These are phyloP conservation scores for Yasuhikotakia modesta DNA, from an alignment of 2,797 vertebrate species.

Conservation along the genomic window DNA sequence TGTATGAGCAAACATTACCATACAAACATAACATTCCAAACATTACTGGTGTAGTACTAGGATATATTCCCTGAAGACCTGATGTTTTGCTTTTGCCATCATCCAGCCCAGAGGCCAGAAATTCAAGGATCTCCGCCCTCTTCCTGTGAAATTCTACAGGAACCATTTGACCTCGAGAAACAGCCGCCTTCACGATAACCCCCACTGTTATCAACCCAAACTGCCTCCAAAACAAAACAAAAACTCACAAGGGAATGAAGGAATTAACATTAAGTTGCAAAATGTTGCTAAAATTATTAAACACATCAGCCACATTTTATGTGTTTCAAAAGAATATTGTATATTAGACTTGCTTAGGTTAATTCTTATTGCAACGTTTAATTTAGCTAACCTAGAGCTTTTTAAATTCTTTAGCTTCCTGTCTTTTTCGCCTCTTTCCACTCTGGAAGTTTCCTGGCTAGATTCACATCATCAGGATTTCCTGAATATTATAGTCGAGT, in stretches of 20 bases:
- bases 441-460: conserved; percentile 79
- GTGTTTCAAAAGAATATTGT: neutral
- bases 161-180: conserved; percentile 81
- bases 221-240: conserved; percentile 74
- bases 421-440: conserved; percentile 67
- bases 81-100: conserved; percentile 87
- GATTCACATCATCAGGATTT: conserved; percentile 51
- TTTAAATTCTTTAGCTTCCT: conserved; percentile 79
- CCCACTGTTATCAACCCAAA: conserved; percentile 88
- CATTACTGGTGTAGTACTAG: neutral
- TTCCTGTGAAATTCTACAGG: conserved; percentile 86
- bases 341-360: neutral
- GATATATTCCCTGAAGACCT: conserved; percentile 70
- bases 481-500: conserved; percentile 30
- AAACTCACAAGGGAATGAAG: neutral
- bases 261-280: neutral
- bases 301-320: neutral
- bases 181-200: conserved; percentile 90
- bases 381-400: conserved; percentile 76
- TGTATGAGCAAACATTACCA: neutral
- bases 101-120: conserved; percentile 85
- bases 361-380: neutral
- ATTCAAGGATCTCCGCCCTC: conserved; percentile 88
- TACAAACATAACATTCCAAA: neutral
- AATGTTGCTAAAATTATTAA: neutral